Percentiles rank a stretch among this genome's conserved stretches.
Conservation (phyloP, 2,113 vertebrate genomes). For the Pteropus alecto region DNA sequence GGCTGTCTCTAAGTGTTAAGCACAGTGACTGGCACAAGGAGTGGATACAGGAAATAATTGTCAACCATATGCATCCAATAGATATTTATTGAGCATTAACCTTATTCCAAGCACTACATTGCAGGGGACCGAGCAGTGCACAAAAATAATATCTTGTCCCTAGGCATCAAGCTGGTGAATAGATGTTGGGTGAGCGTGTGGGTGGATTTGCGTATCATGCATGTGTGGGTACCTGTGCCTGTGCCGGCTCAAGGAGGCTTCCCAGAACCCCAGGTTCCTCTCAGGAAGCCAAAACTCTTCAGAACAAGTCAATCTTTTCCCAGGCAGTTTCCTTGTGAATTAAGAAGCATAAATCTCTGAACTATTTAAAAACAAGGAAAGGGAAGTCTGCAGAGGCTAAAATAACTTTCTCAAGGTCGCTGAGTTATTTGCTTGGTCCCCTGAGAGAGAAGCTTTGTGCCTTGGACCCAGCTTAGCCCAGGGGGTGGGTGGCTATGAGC, state of each 20-base stretch:
- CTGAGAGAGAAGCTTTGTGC: background rate
- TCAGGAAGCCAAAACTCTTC: slow-evolving; percentile 7
- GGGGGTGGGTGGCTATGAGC: background rate
- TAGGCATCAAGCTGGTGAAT: rapidly evolving
- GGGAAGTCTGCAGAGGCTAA: slow-evolving; percentile 49
- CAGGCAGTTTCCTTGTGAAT: slow-evolving; percentile 3
- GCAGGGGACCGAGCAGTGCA: background rate
- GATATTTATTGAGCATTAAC: background rate
- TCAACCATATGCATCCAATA: background rate
- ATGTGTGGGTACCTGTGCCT: background rate
- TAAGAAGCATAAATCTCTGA: slow-evolving; percentile 26
- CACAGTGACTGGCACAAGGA: background rate
- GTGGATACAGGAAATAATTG: background rate
- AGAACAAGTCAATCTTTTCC: slow-evolving; percentile 3
- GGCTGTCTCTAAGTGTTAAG: background rate
- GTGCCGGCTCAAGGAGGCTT: background rate
- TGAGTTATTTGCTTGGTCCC: background rate
- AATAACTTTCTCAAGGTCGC: slow-evolving; percentile 57
- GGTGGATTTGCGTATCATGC: rapidly evolving
- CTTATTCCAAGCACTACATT: background rate
- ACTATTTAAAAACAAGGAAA: slow-evolving; percentile 54
- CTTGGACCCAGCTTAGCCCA: background rate
- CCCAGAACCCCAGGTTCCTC: background rate
- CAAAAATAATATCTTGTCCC: background rate
- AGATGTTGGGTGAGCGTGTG: too few relatives aligned